Evolutionary conservation across 2,888 invertebrate species (phyloP).

Genomic region (Suillia variegata): DNA sequence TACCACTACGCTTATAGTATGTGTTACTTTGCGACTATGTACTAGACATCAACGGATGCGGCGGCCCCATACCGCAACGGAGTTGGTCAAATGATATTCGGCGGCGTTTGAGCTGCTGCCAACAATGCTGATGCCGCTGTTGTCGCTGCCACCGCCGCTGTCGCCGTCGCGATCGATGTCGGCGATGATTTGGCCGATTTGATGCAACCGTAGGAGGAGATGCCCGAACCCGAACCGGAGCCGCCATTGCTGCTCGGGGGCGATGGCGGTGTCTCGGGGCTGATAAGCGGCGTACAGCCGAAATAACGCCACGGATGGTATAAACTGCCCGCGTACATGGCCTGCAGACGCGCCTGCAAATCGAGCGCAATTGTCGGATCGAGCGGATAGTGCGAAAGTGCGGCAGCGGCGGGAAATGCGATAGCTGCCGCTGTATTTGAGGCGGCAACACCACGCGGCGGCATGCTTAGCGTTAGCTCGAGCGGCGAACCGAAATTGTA

Average conservation of each 20-base stretch:
- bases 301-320: constrained; percentile 62
- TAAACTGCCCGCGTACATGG: constrained; percentile 60
- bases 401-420: constrained; percentile 46
- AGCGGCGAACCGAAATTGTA: constrained; percentile 58
- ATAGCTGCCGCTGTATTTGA: constrained; percentile 44
- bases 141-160: too few species aligned
- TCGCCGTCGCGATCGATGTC: constrained; percentile 34
- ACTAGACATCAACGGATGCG: constrained; percentile 56
- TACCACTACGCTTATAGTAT: not conserved
- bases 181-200: constrained; percentile 60
- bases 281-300: constrained; percentile 54
- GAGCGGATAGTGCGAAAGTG: constrained; percentile 55
- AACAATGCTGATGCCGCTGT: constrained; percentile 58
- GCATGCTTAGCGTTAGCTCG: constrained; percentile 54
- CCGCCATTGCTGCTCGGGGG: constrained; percentile 58
- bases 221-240: too few species aligned
- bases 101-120: constrained; percentile 45
- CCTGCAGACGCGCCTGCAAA: constrained; percentile 60
- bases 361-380: constrained; percentile 61
- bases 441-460: constrained; percentile 47
- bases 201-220: constrained; percentile 57
- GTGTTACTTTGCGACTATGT: constrained; percentile 40
- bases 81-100: constrained; percentile 62
- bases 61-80: constrained; percentile 61
- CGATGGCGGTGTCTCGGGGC: constrained; percentile 59